These are phyloP conservation scores for Embidobia sp. DNA, from an alignment of 2,888 invertebrate species.

Conservation along the genomic window DNA sequence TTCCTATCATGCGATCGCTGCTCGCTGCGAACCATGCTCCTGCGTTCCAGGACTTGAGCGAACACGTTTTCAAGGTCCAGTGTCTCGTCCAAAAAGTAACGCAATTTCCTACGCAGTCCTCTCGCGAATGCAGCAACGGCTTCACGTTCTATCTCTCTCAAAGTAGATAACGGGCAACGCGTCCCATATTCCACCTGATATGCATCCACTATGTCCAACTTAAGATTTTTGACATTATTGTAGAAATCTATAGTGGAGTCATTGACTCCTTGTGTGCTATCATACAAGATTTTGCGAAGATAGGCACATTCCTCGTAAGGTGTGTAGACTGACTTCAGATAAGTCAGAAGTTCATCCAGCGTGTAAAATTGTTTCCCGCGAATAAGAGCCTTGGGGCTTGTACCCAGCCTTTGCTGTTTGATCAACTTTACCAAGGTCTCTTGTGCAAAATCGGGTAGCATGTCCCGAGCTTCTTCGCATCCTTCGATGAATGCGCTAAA, in stretches of 20 bases:
- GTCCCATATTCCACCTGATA: conserved; percentile 2
- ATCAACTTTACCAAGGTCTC: not conserved
- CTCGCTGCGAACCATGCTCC: too few relatives aligned
- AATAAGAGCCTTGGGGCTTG: not conserved
- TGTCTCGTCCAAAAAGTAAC: not conserved
- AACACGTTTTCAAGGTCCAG: not conserved
- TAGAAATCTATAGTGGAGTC: conserved; percentile 8
- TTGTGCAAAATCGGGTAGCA: not conserved
- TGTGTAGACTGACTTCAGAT: not conserved
- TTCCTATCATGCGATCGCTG: too few relatives aligned
- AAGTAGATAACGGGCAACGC: not conserved
- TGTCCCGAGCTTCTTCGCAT: not conserved
- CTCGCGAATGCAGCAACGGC: conserved; percentile 5
- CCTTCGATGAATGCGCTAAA: not conserved
- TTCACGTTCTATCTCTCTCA: not conserved
- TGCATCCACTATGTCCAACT: not conserved
- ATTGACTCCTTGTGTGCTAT: not conserved
- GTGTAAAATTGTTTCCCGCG: not conserved
- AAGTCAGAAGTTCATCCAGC: not conserved
- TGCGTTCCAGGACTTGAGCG: not conserved
- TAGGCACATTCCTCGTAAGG: not conserved
- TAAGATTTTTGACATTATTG: conserved; percentile 2
- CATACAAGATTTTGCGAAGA: not conserved
- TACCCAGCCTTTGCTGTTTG: not conserved
- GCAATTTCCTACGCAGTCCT: not conserved